Conservation (phyloP, 1,140 invertebrate species). For the Ostrea denselamellosa region DNA sequence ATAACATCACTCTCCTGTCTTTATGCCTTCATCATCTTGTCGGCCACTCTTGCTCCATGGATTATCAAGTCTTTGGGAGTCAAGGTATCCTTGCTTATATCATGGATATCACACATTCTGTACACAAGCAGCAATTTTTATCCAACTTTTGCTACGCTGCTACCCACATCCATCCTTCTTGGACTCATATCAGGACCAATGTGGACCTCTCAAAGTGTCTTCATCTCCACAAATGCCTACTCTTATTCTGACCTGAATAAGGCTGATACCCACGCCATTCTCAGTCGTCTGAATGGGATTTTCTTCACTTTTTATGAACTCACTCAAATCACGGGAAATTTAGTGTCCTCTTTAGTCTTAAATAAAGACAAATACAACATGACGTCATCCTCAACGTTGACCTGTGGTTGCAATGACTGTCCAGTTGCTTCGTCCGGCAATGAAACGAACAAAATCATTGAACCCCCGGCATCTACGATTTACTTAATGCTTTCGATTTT, state of each 20-base stretch:
- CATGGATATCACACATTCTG: conserved; percentile 59
- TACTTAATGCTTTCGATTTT: conserved; percentile 68
- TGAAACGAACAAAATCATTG: conserved; percentile 48
- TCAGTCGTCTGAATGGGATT: conserved; percentile 64
- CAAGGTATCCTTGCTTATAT: conserved; percentile 61
- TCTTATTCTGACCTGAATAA: conserved; percentile 23
- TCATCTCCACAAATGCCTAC: conserved; percentile 55
- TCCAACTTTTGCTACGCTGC: conserved; percentile 63
- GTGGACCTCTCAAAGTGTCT: conserved; percentile 60
- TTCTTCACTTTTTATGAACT: conserved; percentile 63
- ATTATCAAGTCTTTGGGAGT: conserved; percentile 62
- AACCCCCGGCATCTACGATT: conserved; percentile 60
- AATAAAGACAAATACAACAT: conserved; percentile 17
- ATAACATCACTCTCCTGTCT: conserved; percentile 57
- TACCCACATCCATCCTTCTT: conserved; percentile 61
- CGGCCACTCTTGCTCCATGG: conserved; percentile 60
- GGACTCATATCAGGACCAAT: conserved; percentile 60
- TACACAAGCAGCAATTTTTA: conserved; percentile 78
- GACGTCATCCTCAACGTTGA: neutral
- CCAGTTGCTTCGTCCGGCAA: conserved; percentile 38
- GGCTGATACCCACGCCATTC: conserved; percentile 7
- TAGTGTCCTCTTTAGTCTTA: conserved; percentile 55
- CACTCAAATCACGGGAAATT: conserved; percentile 60
- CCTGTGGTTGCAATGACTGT: conserved; percentile 51
- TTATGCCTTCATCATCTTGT: conserved; percentile 62